Percentiles rank a stretch among this genome's conserved stretches.
These are phyloP conservation scores for Chironex yamaguchii DNA, from an alignment of 30 jellyfish, hydroid and myxozoan genomes.

Conservation along the genomic window DNA sequence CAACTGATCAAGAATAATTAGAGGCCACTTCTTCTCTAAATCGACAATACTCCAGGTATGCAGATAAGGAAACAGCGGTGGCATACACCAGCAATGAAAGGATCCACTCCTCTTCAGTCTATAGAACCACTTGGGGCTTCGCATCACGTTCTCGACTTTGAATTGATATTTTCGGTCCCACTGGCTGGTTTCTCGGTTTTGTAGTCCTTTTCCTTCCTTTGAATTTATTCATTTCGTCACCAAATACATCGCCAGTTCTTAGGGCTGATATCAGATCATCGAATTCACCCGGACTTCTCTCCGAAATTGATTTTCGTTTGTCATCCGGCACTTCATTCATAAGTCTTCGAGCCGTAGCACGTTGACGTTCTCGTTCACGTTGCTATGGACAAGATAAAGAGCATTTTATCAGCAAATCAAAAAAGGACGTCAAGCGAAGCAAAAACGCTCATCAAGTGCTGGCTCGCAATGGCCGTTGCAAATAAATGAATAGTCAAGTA, in stretches of 20 bases:
- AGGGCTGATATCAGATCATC: conserved; percentile 93
- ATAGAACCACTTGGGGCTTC: conserved; percentile 67
- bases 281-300: conserved; percentile 96
- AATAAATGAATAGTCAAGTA: too few species aligned
- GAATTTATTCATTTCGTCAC: conserved; percentile 90
- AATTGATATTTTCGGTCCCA: conserved; percentile 69
- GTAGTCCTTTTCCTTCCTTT: conserved; percentile 90
- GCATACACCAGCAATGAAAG: too few species aligned
- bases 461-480: too few species aligned
- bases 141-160: conserved; percentile 72
- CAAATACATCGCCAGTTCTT: conserved; percentile 96
- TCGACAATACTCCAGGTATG: too few species aligned
- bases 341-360: conserved; percentile 85
- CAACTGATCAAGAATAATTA: too few species aligned
- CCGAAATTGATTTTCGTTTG: conserved; percentile 87
- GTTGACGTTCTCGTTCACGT: conserved; percentile 83
- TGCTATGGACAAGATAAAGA: conserved; percentile 65
- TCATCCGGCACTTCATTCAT: conserved; percentile 83
- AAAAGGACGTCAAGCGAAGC: background rate
- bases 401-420: background rate
- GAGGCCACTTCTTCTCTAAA: too few species aligned
- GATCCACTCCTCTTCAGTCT: conserved; percentile 1
- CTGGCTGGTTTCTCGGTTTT: conserved; percentile 36
- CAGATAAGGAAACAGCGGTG: too few species aligned
- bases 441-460: too few species aligned